Evolutionary conservation across 1,140 invertebrate species (phyloP), one percentile per base, ranked within the genome.

Genomic region (Bombus haemorrhoidalis): DNA sequence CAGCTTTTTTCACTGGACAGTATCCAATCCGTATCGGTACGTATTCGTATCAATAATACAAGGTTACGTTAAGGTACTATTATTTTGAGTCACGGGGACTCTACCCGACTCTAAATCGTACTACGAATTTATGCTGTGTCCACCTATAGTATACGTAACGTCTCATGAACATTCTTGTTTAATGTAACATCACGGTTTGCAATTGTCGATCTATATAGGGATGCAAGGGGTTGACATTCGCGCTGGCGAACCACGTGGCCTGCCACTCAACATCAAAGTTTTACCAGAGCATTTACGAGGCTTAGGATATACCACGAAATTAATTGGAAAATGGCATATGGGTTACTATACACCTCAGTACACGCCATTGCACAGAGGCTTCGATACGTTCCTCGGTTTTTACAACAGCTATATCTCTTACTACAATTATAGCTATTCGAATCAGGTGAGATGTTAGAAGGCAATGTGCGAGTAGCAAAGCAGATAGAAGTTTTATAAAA

Each of bases 271-370:
- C 41, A 91, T 96, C 39, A 95, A 92, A 88, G 92, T 96, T 41
- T 92, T 97, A 37, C 96, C 97, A 84, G 95, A 97, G 43, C 88
- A 94, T 73, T 82, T 95, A 47, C 92, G 92, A 85, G 92, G 91
- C 8, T 85, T 97, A 91, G 94, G 97, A 91, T 97, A 97, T 92
- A 93, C 93, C 3, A 97, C 97, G 0, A 96, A 96, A 92, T 93
- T 97, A 32, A 95, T 97, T 64, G 97, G 97, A 43, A 98, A 97
- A 94, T 97, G 97, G 97, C 96, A 97, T 86, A 92, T 97, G 43
- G 97, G 97, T 0, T 96, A 96, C 88, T 96, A 96, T 72, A 95
- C 95, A n/a, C 95, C 93, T 78, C 95, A 96, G 57, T 96, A 97
- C 79, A 96, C 96, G 5, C 97, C 97, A 5, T 95, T 95, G 15